Evolutionary conservation across 2,888 invertebrate genomes (phyloP).

Genomic region (Apamea anceps): DNA sequence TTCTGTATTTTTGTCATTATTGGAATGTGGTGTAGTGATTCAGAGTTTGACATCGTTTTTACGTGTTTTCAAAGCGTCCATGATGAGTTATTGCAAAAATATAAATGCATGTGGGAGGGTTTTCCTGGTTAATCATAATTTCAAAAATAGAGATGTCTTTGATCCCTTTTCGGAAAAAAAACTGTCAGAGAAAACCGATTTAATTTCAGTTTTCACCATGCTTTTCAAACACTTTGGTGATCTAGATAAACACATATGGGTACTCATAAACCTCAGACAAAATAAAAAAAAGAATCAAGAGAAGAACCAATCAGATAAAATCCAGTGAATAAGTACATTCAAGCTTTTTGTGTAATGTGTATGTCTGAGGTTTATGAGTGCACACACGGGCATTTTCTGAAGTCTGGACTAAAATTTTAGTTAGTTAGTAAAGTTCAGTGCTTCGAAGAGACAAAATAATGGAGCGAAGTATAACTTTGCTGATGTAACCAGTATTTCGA

Average conservation of each 20-base stretch:
- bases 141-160: neutral
- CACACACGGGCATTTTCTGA: neutral
- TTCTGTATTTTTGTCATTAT: slow-evolving; percentile 23
- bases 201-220: neutral
- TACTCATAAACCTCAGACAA: neutral
- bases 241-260: neutral
- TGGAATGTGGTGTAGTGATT: slow-evolving; percentile 26
- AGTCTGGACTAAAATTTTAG: neutral
- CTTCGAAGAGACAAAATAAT: neutral
- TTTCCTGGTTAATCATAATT: neutral
- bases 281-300: too few species aligned
- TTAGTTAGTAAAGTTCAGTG: too few species aligned
- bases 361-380: too few species aligned
- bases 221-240: neutral
- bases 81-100: slow-evolving; percentile 17
- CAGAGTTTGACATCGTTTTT: slow-evolving; percentile 15
- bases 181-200: too few species aligned
- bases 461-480: neutral
- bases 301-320: too few species aligned
- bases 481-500: neutral
- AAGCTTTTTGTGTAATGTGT: too few species aligned
- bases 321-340: too few species aligned
- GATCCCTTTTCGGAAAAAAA: neutral
- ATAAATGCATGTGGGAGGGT: neutral
- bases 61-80: neutral